Base-by-base conservation (phyloP, 64 coral and sea anemone species). In the Montipora foliosa region DNA sequence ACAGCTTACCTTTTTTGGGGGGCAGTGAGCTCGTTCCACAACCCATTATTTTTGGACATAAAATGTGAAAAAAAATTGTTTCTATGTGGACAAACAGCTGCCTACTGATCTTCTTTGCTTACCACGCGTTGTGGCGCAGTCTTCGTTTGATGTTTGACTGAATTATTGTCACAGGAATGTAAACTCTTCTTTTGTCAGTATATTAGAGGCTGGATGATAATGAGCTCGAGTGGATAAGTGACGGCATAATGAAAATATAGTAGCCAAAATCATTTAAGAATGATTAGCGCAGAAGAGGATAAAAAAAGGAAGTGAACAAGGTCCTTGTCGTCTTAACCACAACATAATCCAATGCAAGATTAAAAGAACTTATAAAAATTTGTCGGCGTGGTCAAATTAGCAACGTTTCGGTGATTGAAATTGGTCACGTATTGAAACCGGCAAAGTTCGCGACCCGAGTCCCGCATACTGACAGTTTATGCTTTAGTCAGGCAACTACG, bases 171-270 rank as follows among this genome's bases (percentile, higher is more conserved):
- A 44, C 62, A 12, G 62, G 82, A 86, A 86, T 86, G 82, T 86
- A 19, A 86, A 71, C 82, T 69, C 15, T 66, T 17, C 82, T 86
- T 71, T 86, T 86, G 82, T 86, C 66, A 19, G 17, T 14, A 37
- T 67, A 86, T 86, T 86, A 71, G 16, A 46, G 46, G 62, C 62
- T 47, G 64, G 62, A 48, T 71, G 49, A 71, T 21, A 16, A 86
- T 86, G 68, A 44, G 15, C 9, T 71, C 62, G 82, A 86, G 82
- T 86, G 82, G 66, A 50, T 86, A 86, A 86, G 82, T 86, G 62
- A 86, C 66, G 64, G 15, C 82, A 71, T 71, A 72, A 71, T 71
- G 71, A 48, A 17, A 7, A 49, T 46, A 86, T 17, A 86, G 58
- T 67, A 37, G 5, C 15, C 16, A 47, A 69, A 84, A 46, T 49